phyloP scores from a whole-genome alignment of 2,888 invertebrate genomes.

The Trichopria drosophilae region DNA sequence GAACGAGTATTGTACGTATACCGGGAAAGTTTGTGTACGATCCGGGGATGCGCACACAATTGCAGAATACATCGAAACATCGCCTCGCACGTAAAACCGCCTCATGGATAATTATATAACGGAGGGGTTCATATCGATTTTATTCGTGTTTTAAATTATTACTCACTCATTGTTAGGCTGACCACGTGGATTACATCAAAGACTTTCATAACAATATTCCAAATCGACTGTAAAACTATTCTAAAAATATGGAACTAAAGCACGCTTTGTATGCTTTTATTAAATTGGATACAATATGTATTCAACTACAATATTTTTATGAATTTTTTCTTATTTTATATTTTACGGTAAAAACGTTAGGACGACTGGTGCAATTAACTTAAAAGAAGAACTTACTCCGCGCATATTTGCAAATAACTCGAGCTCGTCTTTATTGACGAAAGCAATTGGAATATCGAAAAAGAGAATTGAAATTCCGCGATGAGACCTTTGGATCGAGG shows the following conservation, averaged over 20 bases:
- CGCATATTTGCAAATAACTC: slow-evolving; percentile 33
- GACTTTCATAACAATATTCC: too few species aligned
- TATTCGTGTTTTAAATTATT: slow-evolving; percentile 50
- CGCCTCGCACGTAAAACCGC: background rate
- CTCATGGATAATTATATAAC: slow-evolving; percentile 1
- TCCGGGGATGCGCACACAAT: slow-evolving; percentile 17
- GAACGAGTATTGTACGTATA: too few species aligned
- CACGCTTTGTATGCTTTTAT: too few species aligned
- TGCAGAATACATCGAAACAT: slow-evolving; percentile 22
- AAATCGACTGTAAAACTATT: too few species aligned
- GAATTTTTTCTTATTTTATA: too few species aligned
- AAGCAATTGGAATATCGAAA: slow-evolving; percentile 34
- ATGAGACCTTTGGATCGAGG: slow-evolving; percentile 19
- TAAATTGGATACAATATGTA: too few species aligned
- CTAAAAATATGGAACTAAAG: too few species aligned
- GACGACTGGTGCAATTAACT: too few species aligned
- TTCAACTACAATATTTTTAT: too few species aligned
- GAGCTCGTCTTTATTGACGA: slow-evolving; percentile 27
- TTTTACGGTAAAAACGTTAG: too few species aligned
- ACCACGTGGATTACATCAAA: slow-evolving; percentile 1
- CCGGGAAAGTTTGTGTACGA: too few species aligned
- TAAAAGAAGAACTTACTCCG: too few species aligned
- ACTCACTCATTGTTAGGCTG: slow-evolving; percentile 34
- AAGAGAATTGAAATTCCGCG: slow-evolving; percentile 25
- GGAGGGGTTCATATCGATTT: slow-evolving; percentile 53